Base-by-base conservation (phyloP, 1,140 invertebrate genomes). In the Parasteatoda tepidariorum region DNA sequence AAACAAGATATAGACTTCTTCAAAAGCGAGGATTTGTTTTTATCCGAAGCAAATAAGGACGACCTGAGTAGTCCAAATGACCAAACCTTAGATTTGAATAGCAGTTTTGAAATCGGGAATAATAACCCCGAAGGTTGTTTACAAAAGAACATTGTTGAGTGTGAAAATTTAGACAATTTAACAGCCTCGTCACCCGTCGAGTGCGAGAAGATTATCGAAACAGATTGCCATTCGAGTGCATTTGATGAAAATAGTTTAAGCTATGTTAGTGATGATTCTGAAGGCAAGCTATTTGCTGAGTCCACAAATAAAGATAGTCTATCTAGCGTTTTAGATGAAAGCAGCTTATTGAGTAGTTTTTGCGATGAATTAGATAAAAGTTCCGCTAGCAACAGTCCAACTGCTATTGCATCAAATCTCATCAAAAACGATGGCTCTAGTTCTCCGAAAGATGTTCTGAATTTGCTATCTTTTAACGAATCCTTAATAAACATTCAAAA, bases 191-290 rank as follows among this genome's bases (percentile, higher is more conserved):
- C 38, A 48, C 38, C 38, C 18, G 18, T 48, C 41, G 41, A 48
- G 7, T 48, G 7, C 18, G 7, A 18, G 41, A 7, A 48, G 41
- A 48, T 7, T 7, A 9, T 7, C n/a, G n/a, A n/a, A n/a, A n/a
- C n/a, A n/a, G 74, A 78, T 26, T 66, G 74, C n/a, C 59, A 66
- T 31, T 78, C 74, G 13, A 78, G 74, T 66, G 74, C 66, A 9
- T 31, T 78, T 55, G 74, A 78, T 48, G 74, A 78, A 33, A 78
- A 78, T 33, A 78, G 74, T 22, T 55, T 78, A 15, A 78, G 74
- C 22, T 64, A 48, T 34, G 26, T 66, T 22, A 78, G 74, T 66
- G 74, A 78, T 33, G 74, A 78, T 55, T 78, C 74, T 5, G 74
- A 78, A 64, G 31, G 24, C 7, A 64, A 33, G n/a, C 57, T 61